phyloP scores from a whole-genome alignment of 2,888 invertebrate species.

The Malacosoma neustria region DNA sequence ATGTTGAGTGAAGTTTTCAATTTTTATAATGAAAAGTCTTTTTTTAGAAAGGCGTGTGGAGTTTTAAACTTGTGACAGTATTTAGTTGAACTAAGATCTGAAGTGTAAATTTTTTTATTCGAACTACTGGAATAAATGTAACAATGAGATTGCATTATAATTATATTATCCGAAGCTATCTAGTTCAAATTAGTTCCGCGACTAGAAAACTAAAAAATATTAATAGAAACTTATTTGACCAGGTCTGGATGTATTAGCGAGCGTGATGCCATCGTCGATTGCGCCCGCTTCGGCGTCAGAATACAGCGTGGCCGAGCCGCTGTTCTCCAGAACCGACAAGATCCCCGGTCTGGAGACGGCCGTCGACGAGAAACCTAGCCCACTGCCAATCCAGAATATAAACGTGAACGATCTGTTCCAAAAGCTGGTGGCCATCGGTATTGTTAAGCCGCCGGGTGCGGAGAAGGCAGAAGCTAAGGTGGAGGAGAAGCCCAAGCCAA shows the following conservation, averaged over 20 bases:
- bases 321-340: conserved; percentile 35
- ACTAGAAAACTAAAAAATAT: too few species aligned
- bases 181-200: too few species aligned
- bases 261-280: conserved; percentile 77
- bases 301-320: conserved; percentile 69
- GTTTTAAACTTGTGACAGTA: too few species aligned
- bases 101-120: too few species aligned
- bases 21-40: too few species aligned
- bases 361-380: conserved; percentile 36
- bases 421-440: conserved; percentile 86
- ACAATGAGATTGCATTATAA: not conserved
- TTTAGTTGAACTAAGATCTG: too few species aligned
- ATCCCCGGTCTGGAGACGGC: conserved; percentile 57
- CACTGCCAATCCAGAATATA: conserved; percentile 40
- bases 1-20: too few species aligned
- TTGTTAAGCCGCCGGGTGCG: conserved; percentile 37
- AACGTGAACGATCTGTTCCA: conserved; percentile 90
- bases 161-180: not conserved
- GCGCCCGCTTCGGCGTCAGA: conserved; percentile 72
- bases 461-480: conserved; percentile 23
- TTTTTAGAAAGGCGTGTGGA: too few species aligned
- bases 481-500: conserved; percentile 31
- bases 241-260: conserved; percentile 80
- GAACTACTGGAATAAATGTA: too few species aligned
- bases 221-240: too few species aligned